Evolutionary conservation across 2,888 invertebrate species (phyloP), one percentile per base, ranked within the genome.

Genomic region (Pyrocoelia pectoralis): DNA sequence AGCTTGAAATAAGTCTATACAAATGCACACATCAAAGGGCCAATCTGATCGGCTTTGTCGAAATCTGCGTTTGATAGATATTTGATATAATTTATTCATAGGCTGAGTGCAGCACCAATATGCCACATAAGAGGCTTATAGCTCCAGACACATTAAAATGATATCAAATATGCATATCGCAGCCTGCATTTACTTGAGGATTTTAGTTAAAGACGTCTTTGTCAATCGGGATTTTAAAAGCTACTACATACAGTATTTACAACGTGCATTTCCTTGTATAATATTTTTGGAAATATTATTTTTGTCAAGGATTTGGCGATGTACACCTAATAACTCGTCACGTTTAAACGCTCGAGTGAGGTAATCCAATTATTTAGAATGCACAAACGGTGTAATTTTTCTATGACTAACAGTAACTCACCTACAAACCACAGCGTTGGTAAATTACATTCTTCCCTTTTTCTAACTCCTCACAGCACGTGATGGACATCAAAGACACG

Each of bases 21-120:
- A 53, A 41, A 55, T 50, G 40, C 50, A 67, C 61, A 76, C 76
- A 75, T 76, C 76, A 76, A 78, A 77, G 75, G 70, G 71, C 76
- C 75, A 76, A 77, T 78, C 77, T 77, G 78, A 78, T 77, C 78
- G 79, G 79, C 77, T 79, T 79, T 78, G 68, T 65, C 53, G 53
- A 66, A 71, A 70, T 73, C 72, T 72, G 72, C 84, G 85, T 84
- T 82, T 86, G 87, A 87, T 87, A 87, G 87, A 87, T 87, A 87
- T 87, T 87, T 87, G 86, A 87, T 87, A 87, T 87, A 85, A 87
- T 87, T 87, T 87, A 87, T 87, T 87, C 87, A 87, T 87, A 83
- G 85, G 79, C 76, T 80, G 83, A 84, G 83, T 86, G 85, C 80
- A 77, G 74, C 75, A 74, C 73, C 77, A 77, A 78, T 79, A 79